Evolutionary conservation across 1,140 invertebrate genomes (phyloP).

Genomic region (Adelges cooleyi): DNA sequence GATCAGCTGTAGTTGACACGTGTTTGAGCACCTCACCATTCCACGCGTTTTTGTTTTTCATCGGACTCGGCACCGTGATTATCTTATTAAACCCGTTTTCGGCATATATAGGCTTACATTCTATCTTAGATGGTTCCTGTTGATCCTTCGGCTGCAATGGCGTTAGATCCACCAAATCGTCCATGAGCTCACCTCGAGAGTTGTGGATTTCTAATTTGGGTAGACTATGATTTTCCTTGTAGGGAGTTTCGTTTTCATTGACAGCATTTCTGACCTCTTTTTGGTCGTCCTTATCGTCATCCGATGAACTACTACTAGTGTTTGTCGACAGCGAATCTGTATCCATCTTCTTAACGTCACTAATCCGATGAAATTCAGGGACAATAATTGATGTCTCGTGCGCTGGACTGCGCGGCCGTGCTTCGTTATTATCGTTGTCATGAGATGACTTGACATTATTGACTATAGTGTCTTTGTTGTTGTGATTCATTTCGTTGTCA

Average conservation of each 20-base stretch:
- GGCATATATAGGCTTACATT: neutral
- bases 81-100: slow-evolving; percentile 31
- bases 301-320: neutral
- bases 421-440: slow-evolving; percentile 37
- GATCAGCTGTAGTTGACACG: slow-evolving; percentile 32
- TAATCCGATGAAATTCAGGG: slow-evolving; percentile 43
- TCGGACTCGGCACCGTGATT: slow-evolving; percentile 31
- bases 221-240: slow-evolving; percentile 30
- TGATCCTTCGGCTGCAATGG: slow-evolving; percentile 9
- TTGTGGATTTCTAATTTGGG: slow-evolving; percentile 55
- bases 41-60: neutral
- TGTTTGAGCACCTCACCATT: slow-evolving; percentile 18
- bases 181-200: slow-evolving; percentile 50
- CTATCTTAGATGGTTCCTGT: neutral
- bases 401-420: slow-evolving; percentile 45
- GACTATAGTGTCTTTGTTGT: too few relatives aligned
- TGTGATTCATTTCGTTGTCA: slow-evolving; percentile 29
- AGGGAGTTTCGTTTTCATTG: neutral
- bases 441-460: slow-evolving; percentile 16
- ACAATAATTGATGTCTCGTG: slow-evolving; percentile 52
- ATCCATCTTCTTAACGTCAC: slow-evolving; percentile 29
- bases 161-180: slow-evolving; percentile 43
- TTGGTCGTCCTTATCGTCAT: slow-evolving; percentile 37
- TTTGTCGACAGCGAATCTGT: slow-evolving; percentile 27
- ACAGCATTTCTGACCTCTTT: slow-evolving; percentile 24